These are phyloP conservation scores for Onychomys arenicola DNA, from an alignment of 2,797 vertebrate species.

Conservation along the genomic window DNA sequence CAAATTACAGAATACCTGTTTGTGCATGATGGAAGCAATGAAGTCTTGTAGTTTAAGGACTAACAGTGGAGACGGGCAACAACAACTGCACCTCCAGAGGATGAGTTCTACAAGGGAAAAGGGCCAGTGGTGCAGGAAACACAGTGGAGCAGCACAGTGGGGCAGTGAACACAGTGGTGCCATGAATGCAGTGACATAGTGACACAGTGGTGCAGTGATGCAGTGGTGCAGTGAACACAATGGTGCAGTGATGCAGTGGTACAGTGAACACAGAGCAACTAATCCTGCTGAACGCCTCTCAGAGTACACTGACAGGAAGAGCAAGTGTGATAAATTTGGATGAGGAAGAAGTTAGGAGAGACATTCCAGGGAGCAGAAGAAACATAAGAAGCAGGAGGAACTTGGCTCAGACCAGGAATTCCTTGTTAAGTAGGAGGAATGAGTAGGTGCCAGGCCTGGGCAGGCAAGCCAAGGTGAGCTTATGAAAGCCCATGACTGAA, in stretches of 20 bases:
- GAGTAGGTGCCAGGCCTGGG: neutral
- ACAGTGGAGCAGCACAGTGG: no score
- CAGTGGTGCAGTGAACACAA: no score
- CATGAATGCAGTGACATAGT: no score
- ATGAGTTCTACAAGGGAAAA: neutral
- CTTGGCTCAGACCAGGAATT: neutral
- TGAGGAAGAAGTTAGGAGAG: neutral
- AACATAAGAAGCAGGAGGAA: neutral
- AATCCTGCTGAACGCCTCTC: neutral
- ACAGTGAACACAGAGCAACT: neutral
- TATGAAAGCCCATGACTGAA: neutral
- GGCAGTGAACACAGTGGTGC: no score
- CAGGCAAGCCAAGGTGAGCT: neutral
- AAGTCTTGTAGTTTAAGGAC: neutral
- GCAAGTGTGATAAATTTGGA: neutral
- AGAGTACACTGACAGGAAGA: neutral
- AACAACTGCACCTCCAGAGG: neutral
- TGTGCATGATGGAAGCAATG: neutral
- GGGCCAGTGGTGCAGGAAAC: neutral
- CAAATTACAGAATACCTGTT: neutral
- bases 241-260: neutral
- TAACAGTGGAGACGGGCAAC: neutral
- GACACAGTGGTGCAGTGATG: fast-evolving
- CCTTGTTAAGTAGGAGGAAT: neutral
- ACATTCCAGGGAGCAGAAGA: neutral